Evolutionary conservation across 2,888 invertebrate genomes (phyloP).

Genomic region (Ophion obscuratus): DNA sequence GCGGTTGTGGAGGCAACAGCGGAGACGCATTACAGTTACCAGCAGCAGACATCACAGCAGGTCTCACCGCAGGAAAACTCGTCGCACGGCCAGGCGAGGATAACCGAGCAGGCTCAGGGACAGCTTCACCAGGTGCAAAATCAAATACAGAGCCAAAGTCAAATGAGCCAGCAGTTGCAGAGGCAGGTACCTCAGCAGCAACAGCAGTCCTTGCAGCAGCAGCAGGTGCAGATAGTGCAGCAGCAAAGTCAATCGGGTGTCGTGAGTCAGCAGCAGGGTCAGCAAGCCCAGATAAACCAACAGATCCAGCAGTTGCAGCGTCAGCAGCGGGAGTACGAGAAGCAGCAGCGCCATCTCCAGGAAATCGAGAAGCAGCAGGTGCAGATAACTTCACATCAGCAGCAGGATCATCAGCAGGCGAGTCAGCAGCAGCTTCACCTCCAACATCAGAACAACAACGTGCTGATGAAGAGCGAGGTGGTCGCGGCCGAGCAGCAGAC

Average conservation of each 20-base stretch:
- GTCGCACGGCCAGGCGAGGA: slow-evolving; percentile 80
- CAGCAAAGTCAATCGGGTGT: slow-evolving; percentile 78
- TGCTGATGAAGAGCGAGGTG: slow-evolving; percentile 76
- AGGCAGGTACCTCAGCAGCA: slow-evolving; percentile 74
- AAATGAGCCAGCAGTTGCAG: slow-evolving; percentile 78
- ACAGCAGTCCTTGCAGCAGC: slow-evolving; percentile 61
- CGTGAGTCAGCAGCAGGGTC: slow-evolving; percentile 78
- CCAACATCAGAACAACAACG: slow-evolving; percentile 79
- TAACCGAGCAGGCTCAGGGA: slow-evolving; percentile 80
- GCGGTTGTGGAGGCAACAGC: slow-evolving; percentile 83
- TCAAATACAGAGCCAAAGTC: slow-evolving; percentile 81
- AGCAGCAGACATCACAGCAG: slow-evolving; percentile 81
- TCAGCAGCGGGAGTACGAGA: slow-evolving; percentile 76
- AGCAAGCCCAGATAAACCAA: slow-evolving; percentile 64
- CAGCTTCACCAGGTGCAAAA: slow-evolving; percentile 82
- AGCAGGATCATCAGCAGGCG: slow-evolving; percentile 73
- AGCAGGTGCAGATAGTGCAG: slow-evolving; percentile 68
- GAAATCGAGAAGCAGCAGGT: slow-evolving; percentile 80
- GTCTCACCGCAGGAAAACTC: slow-evolving; percentile 77
- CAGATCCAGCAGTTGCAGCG: slow-evolving; percentile 72
- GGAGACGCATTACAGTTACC: slow-evolving; percentile 83
- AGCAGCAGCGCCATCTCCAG: slow-evolving; percentile 79
- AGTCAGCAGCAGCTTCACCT: slow-evolving; percentile 58
- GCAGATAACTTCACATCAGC: slow-evolving; percentile 73
- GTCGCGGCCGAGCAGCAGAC: slow-evolving; percentile 71